Evolutionary conservation across 2,113 vertebrate species (phyloP).

Genomic region (Ophthalmolycus amberensis): DNA sequence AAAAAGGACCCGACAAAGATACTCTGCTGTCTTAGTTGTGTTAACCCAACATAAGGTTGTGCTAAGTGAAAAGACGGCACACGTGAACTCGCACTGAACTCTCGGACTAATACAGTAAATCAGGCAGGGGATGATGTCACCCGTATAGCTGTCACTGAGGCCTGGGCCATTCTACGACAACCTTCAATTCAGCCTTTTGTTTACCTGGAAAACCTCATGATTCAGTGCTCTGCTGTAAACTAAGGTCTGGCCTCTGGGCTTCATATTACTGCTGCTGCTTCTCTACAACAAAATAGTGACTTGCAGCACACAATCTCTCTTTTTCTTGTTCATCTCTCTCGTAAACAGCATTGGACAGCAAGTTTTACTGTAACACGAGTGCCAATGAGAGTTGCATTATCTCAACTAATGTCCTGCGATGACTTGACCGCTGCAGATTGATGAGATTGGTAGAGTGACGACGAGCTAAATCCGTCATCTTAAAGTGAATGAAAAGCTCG

Average conservation of each 20-base stretch:
- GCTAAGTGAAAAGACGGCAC: not conserved
- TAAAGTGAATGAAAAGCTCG: conserved; percentile 20
- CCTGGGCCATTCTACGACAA: conserved; percentile 30
- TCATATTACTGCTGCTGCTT: not conserved
- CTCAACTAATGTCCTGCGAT: not conserved
- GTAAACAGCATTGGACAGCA: not conserved
- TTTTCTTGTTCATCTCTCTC: not conserved
- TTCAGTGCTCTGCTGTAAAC: no score
- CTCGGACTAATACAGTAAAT: not conserved
- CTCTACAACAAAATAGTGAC: not conserved
- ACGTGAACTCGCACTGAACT: conserved; percentile 22
- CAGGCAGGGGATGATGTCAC: conserved; percentile 18
- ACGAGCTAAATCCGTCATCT: not conserved
- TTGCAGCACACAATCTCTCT: not conserved
- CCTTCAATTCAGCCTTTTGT: not conserved
- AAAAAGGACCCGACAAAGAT: not conserved
- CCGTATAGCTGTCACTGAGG: conserved; percentile 5
- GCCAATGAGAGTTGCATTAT: not conserved
- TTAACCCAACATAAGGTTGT: not conserved
- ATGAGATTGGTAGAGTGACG: not conserved
- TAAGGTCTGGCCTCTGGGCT: not conserved
- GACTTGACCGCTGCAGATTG: not conserved
- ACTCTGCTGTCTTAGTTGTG: not conserved
- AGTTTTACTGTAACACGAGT: not conserved
- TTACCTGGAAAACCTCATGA: not conserved